phyloP scores from a whole-genome alignment of 2,888 invertebrate genomes.

The Adelphocoris suturalis region DNA sequence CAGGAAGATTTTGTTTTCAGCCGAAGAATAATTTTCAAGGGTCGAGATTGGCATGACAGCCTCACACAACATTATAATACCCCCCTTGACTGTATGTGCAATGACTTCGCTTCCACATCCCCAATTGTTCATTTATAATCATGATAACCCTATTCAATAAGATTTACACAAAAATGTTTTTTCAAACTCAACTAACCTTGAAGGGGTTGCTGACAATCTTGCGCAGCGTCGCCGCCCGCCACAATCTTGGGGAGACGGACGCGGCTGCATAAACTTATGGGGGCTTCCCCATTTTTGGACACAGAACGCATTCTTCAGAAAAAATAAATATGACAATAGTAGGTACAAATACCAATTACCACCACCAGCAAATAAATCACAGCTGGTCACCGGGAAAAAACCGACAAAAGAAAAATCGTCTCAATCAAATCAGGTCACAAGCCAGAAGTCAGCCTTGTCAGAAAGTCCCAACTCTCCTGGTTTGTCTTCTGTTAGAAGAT shows the following conservation, averaged over 20 bases:
- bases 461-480: constrained; percentile 55
- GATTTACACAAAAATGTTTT: too few relatives aligned
- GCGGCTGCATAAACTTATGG: constrained; percentile 31
- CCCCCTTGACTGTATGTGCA: too few relatives aligned
- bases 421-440: constrained; percentile 40
- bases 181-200: constrained; percentile 20
- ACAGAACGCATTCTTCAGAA: constrained; percentile 45
- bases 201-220: constrained; percentile 59
- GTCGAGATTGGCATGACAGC: too few relatives aligned
- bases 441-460: constrained; percentile 50
- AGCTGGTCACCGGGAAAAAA: constrained; percentile 40
- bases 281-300: constrained; percentile 47
- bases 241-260: constrained; percentile 26
- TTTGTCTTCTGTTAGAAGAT: constrained; percentile 25
- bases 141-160: too few relatives aligned
- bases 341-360: neutral
- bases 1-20: too few relatives aligned
- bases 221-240: neutral
- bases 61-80: too few relatives aligned
- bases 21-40: too few relatives aligned
- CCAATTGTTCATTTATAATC: too few relatives aligned
- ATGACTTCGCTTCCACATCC: too few relatives aligned
- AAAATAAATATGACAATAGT: neutral
- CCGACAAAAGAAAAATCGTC: constrained; percentile 20
- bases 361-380: constrained; percentile 39